Base-by-base conservation (phyloP, 2,113 vertebrate species). In the Chiloscyllium plagiosum region DNA sequence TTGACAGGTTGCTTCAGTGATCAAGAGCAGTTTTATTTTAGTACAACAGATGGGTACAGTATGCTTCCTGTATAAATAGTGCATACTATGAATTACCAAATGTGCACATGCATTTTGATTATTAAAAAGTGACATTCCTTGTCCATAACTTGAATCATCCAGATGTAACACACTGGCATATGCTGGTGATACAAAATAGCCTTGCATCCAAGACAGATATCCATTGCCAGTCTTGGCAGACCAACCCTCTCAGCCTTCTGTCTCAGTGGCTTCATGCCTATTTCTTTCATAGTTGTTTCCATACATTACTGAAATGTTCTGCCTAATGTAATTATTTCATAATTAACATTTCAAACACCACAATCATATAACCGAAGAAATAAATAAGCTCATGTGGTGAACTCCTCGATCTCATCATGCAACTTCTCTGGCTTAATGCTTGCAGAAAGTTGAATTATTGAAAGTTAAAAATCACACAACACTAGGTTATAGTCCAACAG, bases 31-130 rank as follows among this genome's bases (percentile, higher is more conserved):
- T 66, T 26, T 52, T 95, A 19, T 52, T 12, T 95, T 33, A 47
- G 10, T 72, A 95, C 94, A 95, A 33, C 94, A 76, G 94, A 72
- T 95, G 68, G 94, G n/a, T 26, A 29, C 94, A 95, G 50, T 52
- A 72, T 76, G 69, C 47, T 76, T 52, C 52, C 15, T 10, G 24
- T 95, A 72, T 50, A 95, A 61, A 33, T 47, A 94, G 37, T 24
- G 42, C 69, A 95, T 29, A 76, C 70, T 70, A 4, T 72, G 93
- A 68, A 70, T 70, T 29, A 95, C 69, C 24, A 33, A 47, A 70
- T 19, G 26, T 47, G 12, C 33, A 61, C 87, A 61, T 61, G 52
- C 87, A 90, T 61, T 90, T 90, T 90, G 87, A 65, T 90, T 61
- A 61, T 47, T 19, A 90, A 61, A 33, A 90, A 90, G 13, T 90